Evolutionary conservation across 2,888 invertebrate species (phyloP).

Genomic region (Drosophila meridionalis): DNA sequence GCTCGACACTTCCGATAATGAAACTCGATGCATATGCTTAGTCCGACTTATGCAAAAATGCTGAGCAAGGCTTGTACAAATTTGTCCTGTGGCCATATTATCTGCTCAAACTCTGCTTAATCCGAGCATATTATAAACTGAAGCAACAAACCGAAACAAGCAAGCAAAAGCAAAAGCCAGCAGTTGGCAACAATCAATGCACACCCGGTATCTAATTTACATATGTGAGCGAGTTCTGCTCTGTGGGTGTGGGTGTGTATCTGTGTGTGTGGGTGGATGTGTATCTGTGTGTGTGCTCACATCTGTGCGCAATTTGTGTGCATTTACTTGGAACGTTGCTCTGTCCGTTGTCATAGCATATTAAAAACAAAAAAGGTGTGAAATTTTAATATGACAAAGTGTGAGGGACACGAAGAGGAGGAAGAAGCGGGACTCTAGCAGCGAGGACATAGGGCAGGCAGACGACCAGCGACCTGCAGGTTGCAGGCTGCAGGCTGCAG

Average conservation of each 20-base stretch:
- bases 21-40: constrained; percentile 3
- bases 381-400: constrained; percentile 39
- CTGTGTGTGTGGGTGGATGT: neutral
- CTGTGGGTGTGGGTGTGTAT: neutral
- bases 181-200: constrained; percentile 54
- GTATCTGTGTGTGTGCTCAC: constrained; percentile 26
- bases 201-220: constrained; percentile 56
- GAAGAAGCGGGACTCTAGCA: neutral
- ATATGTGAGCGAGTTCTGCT: constrained; percentile 35
- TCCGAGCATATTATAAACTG: constrained; percentile 28
- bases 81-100: constrained; percentile 14
- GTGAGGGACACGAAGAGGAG: constrained; percentile 1
- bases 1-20: constrained; percentile 1
- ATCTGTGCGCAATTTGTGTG: constrained; percentile 46
- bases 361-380: constrained; percentile 55
- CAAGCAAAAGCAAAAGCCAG: constrained; percentile 14
- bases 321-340: constrained; percentile 26
- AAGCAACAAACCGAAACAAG: constrained; percentile 13
- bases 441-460: neutral
- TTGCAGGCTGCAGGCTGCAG: constrained; percentile 10
- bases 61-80: neutral
- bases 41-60: neutral
- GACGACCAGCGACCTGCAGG: neutral
- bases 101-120: constrained; percentile 27
- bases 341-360: constrained; percentile 29